Base-by-base conservation (phyloP, 2,888 invertebrate species). In the Coenonympha arcania region DNA sequence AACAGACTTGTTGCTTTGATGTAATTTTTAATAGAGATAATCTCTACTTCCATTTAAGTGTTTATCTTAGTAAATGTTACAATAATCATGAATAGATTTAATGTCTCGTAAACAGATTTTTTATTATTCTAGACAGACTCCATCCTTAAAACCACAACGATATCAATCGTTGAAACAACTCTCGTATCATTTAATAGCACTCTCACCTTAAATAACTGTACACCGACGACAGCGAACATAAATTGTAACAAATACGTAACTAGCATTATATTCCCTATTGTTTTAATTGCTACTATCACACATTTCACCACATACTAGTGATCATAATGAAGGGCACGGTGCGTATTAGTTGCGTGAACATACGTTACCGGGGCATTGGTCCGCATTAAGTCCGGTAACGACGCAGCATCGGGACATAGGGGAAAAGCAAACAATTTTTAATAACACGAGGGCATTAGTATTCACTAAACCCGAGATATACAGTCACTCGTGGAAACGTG, bases 151-250 rank as follows among this genome's bases (percentile, higher is more conserved):
- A 28, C 8, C 20, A 31, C n/a, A 30, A 31, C 30, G 43, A 20
- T 43, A 43, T 43, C 43, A 43, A 43, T 33, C 33, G 9, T 43
- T 2, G n/a, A 33, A 8, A 3, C 16, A 9, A 11, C 28, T 9
- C 13, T 24, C 6, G 13, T 31, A 22, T 5, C 13, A 19, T 20
- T 33, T 43, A 20, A 31, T 33, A 31, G 19, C 36, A 18, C 65
- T 81, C 89, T 91, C 91, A 95, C 95, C 94, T 99, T 99, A 91
- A 99, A 99, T 71, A 99, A 93, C 90, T 99, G 99, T 86, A 99
- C 99, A 89, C 99, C 99, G 88, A 99, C 99, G 87, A 98, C 98
- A 89, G 99, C 98, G 88, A 99, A 99, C 98, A 99, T 99, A 92
- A 99, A 99, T 92, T 98, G 96, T 87, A 99, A 95, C 86, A 99